phyloP scores from a whole-genome alignment of 2,113 vertebrate genomes.

The Nymphicus hollandicus region DNA sequence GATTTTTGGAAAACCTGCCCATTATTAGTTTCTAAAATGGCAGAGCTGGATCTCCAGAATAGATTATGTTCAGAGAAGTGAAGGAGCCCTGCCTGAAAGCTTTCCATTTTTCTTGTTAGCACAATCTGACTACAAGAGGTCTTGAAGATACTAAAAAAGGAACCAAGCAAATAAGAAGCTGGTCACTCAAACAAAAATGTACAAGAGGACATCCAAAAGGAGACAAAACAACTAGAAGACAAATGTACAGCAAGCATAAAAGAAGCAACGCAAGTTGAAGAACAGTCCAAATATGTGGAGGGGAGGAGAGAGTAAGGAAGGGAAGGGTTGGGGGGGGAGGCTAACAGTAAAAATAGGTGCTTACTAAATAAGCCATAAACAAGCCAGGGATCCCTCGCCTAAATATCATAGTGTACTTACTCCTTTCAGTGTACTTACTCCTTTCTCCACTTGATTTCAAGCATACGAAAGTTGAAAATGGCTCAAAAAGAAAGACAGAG shows the following conservation, averaged over 20 bases:
- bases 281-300: neutral
- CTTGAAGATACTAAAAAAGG: neutral
- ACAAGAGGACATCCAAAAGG: neutral
- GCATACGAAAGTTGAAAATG: neutral
- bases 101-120: neutral
- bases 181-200: neutral
- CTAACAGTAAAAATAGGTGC: neutral
- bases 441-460: neutral
- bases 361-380: neutral
- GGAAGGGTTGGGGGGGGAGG: neutral
- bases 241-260: neutral
- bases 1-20: neutral
- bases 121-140: neutral
- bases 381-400: neutral
- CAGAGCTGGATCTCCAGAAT: neutral
- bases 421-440: neutral
- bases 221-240: neutral
- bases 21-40: neutral
- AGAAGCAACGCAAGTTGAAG: neutral
- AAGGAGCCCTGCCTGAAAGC: neutral
- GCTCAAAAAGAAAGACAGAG: neutral
- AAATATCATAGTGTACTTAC: neutral
- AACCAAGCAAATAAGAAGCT: neutral
- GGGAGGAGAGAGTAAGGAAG: neutral
- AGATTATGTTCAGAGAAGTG: neutral